Evolutionary conservation across 2,888 invertebrate species (phyloP).

Genomic region (Dione vanillae): DNA sequence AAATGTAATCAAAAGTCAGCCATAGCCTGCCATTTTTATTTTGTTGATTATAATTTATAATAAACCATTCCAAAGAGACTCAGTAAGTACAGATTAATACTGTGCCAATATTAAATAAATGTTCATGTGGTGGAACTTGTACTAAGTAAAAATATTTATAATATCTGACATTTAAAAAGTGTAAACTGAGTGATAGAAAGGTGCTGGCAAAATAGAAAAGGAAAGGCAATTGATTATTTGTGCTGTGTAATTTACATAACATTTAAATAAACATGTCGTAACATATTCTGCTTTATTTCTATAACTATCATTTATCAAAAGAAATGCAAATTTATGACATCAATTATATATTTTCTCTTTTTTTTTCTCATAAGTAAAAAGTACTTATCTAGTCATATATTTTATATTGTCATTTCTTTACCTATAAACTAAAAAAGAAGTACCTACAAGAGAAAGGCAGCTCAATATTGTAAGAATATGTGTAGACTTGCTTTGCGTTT

Average conservation of each 20-base stretch:
- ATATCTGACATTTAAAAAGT: neutral
- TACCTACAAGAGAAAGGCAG: too few relatives aligned
- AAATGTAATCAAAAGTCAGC: neutral
- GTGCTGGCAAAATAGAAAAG: constrained; percentile 50
- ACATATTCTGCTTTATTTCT: constrained; percentile 13
- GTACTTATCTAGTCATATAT: too few relatives aligned
- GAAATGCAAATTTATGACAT: neutral
- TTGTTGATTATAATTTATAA: neutral
- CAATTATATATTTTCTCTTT: too few relatives aligned
- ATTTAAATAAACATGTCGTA: constrained; percentile 30
- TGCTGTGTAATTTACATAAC: constrained; percentile 28
- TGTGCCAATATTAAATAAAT: constrained; percentile 43
- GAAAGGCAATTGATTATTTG: constrained; percentile 36
- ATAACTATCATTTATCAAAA: neutral
- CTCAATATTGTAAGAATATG: too few relatives aligned
- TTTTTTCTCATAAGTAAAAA: too few relatives aligned
- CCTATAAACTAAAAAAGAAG: too few relatives aligned
- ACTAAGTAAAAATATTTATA: constrained; percentile 15
- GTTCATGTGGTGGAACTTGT: constrained; percentile 22
- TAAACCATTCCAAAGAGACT: constrained; percentile 29
- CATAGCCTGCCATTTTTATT: constrained; percentile 16
- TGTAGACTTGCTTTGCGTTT: too few relatives aligned
- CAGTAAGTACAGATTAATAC: constrained; percentile 47
- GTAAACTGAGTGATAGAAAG: constrained; percentile 49
- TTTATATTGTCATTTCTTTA: too few relatives aligned